Base-by-base conservation (phyloP, 2,113 vertebrate genomes). In the Zosterops japonicus region DNA sequence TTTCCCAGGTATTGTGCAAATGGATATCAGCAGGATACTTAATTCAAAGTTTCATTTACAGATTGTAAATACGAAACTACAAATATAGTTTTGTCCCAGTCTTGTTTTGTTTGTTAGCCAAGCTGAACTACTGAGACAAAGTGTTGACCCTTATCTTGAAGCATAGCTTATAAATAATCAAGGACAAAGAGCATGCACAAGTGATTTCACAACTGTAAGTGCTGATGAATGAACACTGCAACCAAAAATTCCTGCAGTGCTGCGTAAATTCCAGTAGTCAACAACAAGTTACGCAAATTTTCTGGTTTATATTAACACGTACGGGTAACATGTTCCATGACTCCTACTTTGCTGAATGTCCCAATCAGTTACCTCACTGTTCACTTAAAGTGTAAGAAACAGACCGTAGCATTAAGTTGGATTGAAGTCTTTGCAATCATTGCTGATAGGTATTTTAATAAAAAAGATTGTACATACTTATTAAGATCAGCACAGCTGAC, bases 231-330 rank as follows among this genome's bases (percentile, higher is more conserved):
- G 23, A 94, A 90, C 89, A 71, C 95, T 39, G 89, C 88, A 97
- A 97, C 69, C 36, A 57, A 75, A 95, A 95, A 91, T 93, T 96
- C 84, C 74, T 89, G 31, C 81, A 92, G 77, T 23, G 61, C 95
- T 80, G 77, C 3, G 35, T 83, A 83, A 97, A 90, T 89, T 86
- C 88, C 67, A 31, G 69, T 39, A 90, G 87, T 94, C 91, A 57
- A 87, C 74, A 69, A 93, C 91, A 92, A 41, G 70, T 95, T 65
- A 61, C 84, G 39, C 68, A 84, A 80, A 81, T 90, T 88, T 95
- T 94, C 93, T 95, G 90, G 77, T 93, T 97, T 93, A 52, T 91
- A 85, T 96, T 95, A 97, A 74, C 86, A 78, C 72, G 50, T 23
- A 75, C 21, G 57, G 83, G 91, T 96, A 97, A 82, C 39, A 46